Base-by-base conservation (phyloP, 2,113 vertebrate genomes). In the Neodontobutis hainanensis region DNA sequence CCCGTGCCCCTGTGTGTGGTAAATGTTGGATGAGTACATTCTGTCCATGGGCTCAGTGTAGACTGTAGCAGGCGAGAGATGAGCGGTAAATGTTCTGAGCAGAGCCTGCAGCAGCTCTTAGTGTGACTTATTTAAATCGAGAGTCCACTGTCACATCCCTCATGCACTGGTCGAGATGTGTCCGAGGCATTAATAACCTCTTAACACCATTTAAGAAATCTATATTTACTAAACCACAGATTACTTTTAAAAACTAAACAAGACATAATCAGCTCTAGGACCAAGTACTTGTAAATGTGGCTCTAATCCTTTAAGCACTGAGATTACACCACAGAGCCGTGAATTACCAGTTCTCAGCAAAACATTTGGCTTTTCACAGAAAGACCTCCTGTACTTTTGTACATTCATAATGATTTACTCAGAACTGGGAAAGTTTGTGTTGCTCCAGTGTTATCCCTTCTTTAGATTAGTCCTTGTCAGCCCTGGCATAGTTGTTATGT, bases 261-360 rank as follows among this genome's bases (percentile, higher is more conserved):
- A 69, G 35, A 68, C 50, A 66, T 46, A 60, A 70, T 73, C 40
- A 6, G 55, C 48, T 63, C 36, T 64, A 49, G 19, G 49, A 32
- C 70, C 43, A 82, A 70, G 57, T 61, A 46, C 46, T 51, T 19
- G 10, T 45, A 66, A 65, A 74, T 67, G 53, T 74, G 48, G 60
- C 6, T 42, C 27, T 75, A 78, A 81, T 76, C 80, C 62, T 49
- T 79, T 67, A 68, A 65, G 68, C 65, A 47, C 42, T 63, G 66
- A 73, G 71, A 78, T 77, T 68, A 75, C 35, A 46, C 6, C 8
- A 65, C 9, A 16, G 11, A n/a, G 36, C 7, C 6, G 47, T 50
- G 19, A 53, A 44, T 6, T 38, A 3, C 32, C 27, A 46, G 38
- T 40, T 40, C 38, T 40, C 38, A 32, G 55, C n/a, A 34, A 6